Base-by-base conservation (phyloP, 2,113 vertebrate genomes). In the Gobiocypris rarus region DNA sequence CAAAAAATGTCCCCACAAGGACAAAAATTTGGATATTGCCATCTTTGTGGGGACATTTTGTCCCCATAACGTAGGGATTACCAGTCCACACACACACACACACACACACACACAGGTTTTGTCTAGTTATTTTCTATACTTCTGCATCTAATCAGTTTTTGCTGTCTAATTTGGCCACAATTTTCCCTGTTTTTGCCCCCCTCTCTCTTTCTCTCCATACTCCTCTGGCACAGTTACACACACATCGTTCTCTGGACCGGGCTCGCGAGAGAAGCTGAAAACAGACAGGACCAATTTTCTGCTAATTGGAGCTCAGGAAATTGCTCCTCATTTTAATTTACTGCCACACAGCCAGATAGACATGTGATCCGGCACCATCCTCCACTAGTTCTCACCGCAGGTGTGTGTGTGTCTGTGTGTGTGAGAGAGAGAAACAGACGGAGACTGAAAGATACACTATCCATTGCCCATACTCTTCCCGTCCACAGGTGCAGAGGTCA, bases 231-330 rank as follows among this genome's bases (percentile, higher is more conserved):
- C 63, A 80, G 41, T 79, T 45, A 80, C 48, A 14, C 50, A 61
- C 59, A 76, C 84, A 86, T 48, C 56, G 17, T 41, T 14, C 31
- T 17, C 43, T 76, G 77, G 48, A 82, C 83, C 59, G 70, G 83
- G 86, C 90, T 89, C 88, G 7, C 54, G 89, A 88, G 89, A 92
- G 87, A 84, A 84, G 83, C 91, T 93, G 86, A 88, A 78, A 91
- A 92, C 92, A 94, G 92, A 93, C 93, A 94, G 91, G 90, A 92
- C 91, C 92, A 93, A 94, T 94, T 93, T 93, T 94, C 93, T 93
- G 92, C 93, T 94, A 94, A 94, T 93, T 94, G 93, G 89, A 88
- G 89, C 88, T 91, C 92, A 92, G 93, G 93, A 94, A 94, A 94
- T 93, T 94, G 92, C 92, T 91, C 91, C 89, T 92, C 90, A 76